Evolutionary conservation across 1,140 invertebrate genomes (phyloP), one percentile per base, ranked within the genome.

Genomic region (Linepithema humile): DNA sequence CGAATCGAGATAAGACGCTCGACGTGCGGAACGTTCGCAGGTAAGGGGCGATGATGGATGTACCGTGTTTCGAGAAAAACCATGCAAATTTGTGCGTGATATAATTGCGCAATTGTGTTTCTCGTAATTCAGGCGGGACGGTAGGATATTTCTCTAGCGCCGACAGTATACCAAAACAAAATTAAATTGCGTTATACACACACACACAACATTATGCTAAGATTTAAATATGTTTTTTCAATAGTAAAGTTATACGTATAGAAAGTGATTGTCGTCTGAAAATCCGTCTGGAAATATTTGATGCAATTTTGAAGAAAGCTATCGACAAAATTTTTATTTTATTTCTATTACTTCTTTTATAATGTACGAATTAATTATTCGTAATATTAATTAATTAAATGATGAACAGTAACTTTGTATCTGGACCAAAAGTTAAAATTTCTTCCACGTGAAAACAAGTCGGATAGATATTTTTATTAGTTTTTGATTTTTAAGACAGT

Each of bases 101-200:
- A 80, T 80, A 80, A 80, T 80, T 80, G 48, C 43, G 75, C 75
- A 55, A 80, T 80, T 80, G 75, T 70, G n/a, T n/a, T n/a, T n/a
- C 55, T 80, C 48, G 64, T 67, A 70, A 80, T 80, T 69, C 26
- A 57, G 75, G 55, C 23, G 45, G 40, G 74, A 12, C 1, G 43
- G 48, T 9, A 62, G 26, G 32, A 65, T 23, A 50, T 50, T 65
- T 77, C 62, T 35, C 53, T 23, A 6, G 35, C 10, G 10, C 32
- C 0, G 55, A 40, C 29, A 26, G n/a, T 40, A 20, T 12, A 17
- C n/a, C 32, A 17, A 17, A n/a, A 62, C 15, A 17, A 20, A 75
- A 32, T n/a, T 4, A n/a, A 45, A 45, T 45, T 45, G 17, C 53
- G 20, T 12, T 15, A 70, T 29, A 17, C 23, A 1, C 12, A n/a